These are phyloP conservation scores for Tor tambroides DNA, from an alignment of 2,113 vertebrate species.

Conservation along the genomic window DNA sequence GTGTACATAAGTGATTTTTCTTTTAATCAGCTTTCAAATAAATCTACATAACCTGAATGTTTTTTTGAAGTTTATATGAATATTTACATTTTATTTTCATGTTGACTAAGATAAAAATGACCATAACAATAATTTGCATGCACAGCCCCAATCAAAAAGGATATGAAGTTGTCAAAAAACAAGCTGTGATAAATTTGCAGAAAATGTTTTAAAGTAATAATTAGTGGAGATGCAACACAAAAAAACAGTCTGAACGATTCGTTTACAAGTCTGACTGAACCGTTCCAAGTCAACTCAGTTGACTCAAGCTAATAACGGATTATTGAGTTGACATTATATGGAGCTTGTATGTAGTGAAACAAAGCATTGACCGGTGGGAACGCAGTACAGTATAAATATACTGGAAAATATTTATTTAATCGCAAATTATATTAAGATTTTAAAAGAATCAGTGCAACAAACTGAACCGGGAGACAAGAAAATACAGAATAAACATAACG, in stretches of 20 bases:
- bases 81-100: not conserved
- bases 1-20: constrained; percentile 67
- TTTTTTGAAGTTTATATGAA: not conserved
- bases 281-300: no score
- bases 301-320: not conserved
- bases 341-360: no score
- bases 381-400: no score
- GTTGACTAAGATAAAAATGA: not conserved
- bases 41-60: constrained; percentile 66
- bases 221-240: no score
- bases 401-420: no score
- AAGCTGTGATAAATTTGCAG: no score
- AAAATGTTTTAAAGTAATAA: no score
- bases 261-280: not conserved
- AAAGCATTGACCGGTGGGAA: no score
- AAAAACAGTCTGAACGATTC: not conserved
- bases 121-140: not conserved
- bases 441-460: no score
- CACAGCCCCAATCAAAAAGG: not conserved
- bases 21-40: constrained; percentile 80
- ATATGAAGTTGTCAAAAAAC: no score
- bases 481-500: not conserved
- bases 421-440: no score
- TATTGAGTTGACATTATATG: no score
- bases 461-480: not conserved